Evolutionary conservation across 2,113 vertebrate genomes (phyloP), one percentile per base, ranked within the genome.

Genomic region (Hippocampus guttulatus): DNA sequence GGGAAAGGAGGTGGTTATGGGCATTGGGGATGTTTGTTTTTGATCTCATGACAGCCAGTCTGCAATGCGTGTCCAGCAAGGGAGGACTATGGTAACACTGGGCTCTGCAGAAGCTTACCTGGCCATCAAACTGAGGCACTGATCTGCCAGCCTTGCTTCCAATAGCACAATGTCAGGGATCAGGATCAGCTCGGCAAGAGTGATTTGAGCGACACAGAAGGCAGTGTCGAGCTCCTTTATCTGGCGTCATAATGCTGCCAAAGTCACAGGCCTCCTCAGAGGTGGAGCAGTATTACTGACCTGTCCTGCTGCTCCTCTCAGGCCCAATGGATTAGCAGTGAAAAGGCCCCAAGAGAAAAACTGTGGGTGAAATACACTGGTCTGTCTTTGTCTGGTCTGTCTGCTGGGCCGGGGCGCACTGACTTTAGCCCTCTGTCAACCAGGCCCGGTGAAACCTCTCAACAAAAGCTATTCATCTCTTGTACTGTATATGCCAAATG

Each of bases 381-480:
- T 71, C 85, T 40, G 75, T 85, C 88, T 88, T 91, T 91, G 90
- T 91, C 82, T 82, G 69, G 80, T 81, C 84, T 84, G 88, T 87
- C 82, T 84, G 84, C 81, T 64, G 77, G 78, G 75, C 81, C 49
- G 79, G 81, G 78, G 77, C 81, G 87, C 80, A 74, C 84, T 89
- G 90, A 90, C 88, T 91, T 88, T 89, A 88, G 87, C 85, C 84
- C 88, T 84, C 78, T 79, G 83, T 88, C 81, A 85, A 82, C 84
- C 72, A 23, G 76, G 81, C 82, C 81, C 79, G 76, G 85, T 88
- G 82, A 89, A 88, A 85, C 85, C 75, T 70, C 81, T 87, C 85
- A 87, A 91, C 90, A 90, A 90, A 87, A 88, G 84, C 85, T 75
- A 88, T 88, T 91, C 88, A 90, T 90, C 88, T 87, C 84, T 81